These are phyloP conservation scores for Spea bombifrons DNA, from an alignment of 2,113 vertebrate genomes.

Conservation along the genomic window DNA sequence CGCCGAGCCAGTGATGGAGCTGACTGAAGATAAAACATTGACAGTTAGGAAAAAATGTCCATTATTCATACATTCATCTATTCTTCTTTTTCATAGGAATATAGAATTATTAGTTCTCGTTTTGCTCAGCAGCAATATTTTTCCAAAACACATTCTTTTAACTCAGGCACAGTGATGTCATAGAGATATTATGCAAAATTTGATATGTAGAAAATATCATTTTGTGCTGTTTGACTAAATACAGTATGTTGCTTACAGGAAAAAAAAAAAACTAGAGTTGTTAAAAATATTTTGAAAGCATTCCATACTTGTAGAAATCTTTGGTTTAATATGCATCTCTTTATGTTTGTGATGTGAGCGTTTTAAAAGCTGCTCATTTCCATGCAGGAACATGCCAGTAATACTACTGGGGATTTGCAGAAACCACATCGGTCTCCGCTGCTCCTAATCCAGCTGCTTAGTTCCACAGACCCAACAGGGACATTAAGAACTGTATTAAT, in stretches of 20 bases:
- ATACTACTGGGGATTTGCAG: background rate
- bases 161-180: no score
- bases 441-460: background rate
- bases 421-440: background rate
- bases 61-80: no score
- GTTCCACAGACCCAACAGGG: background rate
- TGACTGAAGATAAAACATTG: no score
- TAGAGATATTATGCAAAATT: no score
- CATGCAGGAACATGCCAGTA: background rate
- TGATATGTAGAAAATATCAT: no score
- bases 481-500: background rate
- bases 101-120: no score
- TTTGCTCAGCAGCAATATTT: no score
- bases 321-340: background rate
- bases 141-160: no score
- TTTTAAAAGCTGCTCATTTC: background rate
- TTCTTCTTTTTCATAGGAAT: no score
- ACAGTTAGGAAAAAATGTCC: no score
- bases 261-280: background rate
- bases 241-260: background rate
- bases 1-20: no score
- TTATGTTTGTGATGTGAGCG: background rate
- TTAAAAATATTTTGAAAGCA: background rate
- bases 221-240: no score
- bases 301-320: background rate